A percentile compares a stretch with the other conserved stretches of the same genome.
These are phyloP conservation scores for Bathynomus jamesi DNA, from an alignment of 1,140 invertebrate genomes.

Conservation along the genomic window DNA sequence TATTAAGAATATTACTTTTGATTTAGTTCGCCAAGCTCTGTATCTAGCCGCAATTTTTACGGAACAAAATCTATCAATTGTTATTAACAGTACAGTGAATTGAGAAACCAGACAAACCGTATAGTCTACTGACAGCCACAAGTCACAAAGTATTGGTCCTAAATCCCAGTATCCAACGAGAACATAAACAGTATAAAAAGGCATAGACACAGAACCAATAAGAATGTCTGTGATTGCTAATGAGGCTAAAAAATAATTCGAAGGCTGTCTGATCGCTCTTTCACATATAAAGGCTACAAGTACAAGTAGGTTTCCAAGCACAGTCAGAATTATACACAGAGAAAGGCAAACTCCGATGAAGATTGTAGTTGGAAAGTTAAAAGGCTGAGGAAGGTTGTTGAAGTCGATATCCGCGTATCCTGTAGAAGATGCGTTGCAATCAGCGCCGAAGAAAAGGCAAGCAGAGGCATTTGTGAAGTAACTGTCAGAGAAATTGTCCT, in stretches of 20 bases:
- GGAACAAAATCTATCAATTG: constrained; percentile 96
- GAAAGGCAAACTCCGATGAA: constrained; percentile 82
- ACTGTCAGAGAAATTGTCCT: neutral
- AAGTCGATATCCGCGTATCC: neutral
- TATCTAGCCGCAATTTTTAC: constrained; percentile 98
- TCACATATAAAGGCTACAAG: constrained; percentile 94
- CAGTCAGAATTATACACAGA: constrained; percentile 81
- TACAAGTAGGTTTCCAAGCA: constrained; percentile 93
- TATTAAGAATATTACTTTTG: constrained; percentile 83
- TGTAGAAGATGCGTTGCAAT: neutral
- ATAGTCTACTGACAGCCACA: constrained; percentile 98
- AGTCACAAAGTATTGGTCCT: constrained; percentile 89
- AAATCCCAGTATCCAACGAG: constrained; percentile 94
- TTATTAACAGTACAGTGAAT: constrained; percentile 97
- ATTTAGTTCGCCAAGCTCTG: constrained; percentile 91
- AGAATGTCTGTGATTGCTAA: constrained; percentile 95
- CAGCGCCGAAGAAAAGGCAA: too few relatives aligned
- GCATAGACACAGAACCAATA: constrained; percentile 93
- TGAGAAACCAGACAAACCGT: constrained; percentile 98
- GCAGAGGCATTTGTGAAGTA: neutral
- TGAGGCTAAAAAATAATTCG: constrained; percentile 98
- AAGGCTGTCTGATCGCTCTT: constrained; percentile 92
- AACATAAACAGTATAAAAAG: constrained; percentile 93
- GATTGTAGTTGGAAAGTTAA: constrained; percentile 46
- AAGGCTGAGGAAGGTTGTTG: neutral